phyloP scores from a whole-genome alignment of 2,113 vertebrate species.

The Edolisoma coerulescens region DNA sequence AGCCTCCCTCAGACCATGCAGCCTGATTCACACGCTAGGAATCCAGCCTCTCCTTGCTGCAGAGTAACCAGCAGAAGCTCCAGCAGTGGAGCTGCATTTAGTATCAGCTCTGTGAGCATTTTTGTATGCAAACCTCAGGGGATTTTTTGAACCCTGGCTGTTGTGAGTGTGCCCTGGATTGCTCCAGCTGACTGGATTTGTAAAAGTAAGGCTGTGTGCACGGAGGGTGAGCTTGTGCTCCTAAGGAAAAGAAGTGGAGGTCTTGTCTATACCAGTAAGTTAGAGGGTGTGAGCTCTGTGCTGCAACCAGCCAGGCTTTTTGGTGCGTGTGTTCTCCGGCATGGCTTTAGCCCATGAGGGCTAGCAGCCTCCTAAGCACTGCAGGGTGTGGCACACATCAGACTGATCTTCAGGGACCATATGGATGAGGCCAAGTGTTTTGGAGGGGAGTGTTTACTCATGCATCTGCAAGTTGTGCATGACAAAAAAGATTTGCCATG shows the following conservation, averaged over 20 bases:
- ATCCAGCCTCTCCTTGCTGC: slow-evolving; percentile 26
- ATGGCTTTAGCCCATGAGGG: fast-evolving
- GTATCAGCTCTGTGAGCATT: not conserved
- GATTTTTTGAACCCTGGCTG: not conserved
- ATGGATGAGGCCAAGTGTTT: not conserved
- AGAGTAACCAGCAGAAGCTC: not conserved
- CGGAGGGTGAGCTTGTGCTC: not conserved
- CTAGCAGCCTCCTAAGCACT: not conserved
- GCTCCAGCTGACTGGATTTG: not conserved
- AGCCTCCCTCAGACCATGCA: not conserved
- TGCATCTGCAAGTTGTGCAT: not conserved
- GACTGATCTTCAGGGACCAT: not conserved
- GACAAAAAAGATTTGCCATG: not conserved
- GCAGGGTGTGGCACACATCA: not conserved
- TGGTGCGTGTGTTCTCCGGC: not conserved
- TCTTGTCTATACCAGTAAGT: not conserved
- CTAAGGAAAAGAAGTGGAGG: not conserved
- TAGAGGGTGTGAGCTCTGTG: not conserved
- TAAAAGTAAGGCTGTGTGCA: not conserved
- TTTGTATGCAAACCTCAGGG: fast-evolving
- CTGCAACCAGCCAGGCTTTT: fast-evolving
- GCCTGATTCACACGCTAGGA: not conserved
- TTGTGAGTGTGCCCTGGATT: not conserved
- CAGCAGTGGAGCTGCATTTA: not conserved
- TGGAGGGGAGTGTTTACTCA: not conserved